Evolutionary conservation across 2,113 vertebrate genomes (phyloP).

Genomic region (Seriola quinqueradiata): DNA sequence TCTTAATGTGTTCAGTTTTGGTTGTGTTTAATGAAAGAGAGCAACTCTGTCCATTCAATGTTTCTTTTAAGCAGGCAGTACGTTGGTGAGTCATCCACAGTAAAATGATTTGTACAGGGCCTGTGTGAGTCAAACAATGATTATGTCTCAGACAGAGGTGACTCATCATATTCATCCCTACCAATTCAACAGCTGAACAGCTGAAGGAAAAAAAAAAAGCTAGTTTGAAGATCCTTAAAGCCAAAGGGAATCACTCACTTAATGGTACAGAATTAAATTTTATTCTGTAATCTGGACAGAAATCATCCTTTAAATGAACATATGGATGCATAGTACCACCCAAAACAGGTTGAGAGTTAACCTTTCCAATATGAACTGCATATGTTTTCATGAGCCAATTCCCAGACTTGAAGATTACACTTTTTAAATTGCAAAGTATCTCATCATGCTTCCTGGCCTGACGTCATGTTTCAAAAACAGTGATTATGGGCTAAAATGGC

Average conservation of each 20-base stretch:
- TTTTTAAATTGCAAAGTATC: not conserved
- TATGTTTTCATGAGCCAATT: slow-evolving; percentile 21
- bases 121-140: slow-evolving; percentile 9
- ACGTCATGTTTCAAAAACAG: not conserved
- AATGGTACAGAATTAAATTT: not conserved
- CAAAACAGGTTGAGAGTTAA: slow-evolving; percentile 22
- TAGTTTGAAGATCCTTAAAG: not conserved
- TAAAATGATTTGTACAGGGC: not conserved
- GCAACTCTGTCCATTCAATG: not conserved
- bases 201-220: not conserved
- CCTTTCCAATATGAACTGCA: slow-evolving; percentile 2
- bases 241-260: not conserved
- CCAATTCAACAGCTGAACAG: slow-evolving; percentile 6
- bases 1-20: not conserved
- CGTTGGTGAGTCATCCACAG: slow-evolving; percentile 3
- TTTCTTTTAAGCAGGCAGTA: slow-evolving; percentile 13
- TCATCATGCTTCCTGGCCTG: slow-evolving; percentile 1
- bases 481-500: not conserved
- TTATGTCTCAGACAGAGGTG: slow-evolving; percentile 6
- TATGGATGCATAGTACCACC: not conserved
- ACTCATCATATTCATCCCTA: slow-evolving; percentile 17
- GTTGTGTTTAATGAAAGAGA: not conserved
- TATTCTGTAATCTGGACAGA: slow-evolving; percentile 10
- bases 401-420: not conserved
- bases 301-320: not conserved